Evolutionary conservation across 2,888 invertebrate species (phyloP), one percentile per base, ranked within the genome.

Genomic region (Yponomeuta cagnagella): DNA sequence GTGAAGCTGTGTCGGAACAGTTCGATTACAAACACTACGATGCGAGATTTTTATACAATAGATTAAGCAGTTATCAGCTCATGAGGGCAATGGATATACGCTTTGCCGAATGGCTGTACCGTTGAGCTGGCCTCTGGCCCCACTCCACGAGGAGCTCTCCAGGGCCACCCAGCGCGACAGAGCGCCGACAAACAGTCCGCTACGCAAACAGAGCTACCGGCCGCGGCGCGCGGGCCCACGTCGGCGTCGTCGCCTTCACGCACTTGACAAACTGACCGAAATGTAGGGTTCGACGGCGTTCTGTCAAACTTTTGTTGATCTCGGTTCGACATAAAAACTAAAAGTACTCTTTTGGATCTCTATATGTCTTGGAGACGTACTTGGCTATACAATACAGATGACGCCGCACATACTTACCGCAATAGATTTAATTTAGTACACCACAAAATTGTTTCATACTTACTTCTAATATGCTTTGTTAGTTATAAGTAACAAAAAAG

Each of bases 151-250:
- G 64, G 30, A 70, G 48, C 52, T 31, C 65, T 63, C 48, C n/a
- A 58, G 80, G 77, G 75, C 79, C 80, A 82, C 80, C 82, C 88
- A 82, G 78, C 83, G 80, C 83, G 88, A 82, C 85, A 81, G 83
- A 52, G 69, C 84, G 78, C 79, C 77, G 76, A 72, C 77, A 80
- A 76, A 75, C 74, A 74, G 74, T 74, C 77, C 78, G 78, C 78
- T 74, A 71, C 48, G 71, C 74, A 77, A 77, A 79, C 76, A 77
- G 64, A 15, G 69, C 63, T 37, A 63, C 63, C 69, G 33, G n/a
- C 69, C 37, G 63, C 63, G 43, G 43, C 37, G 23, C 37, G 37
- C 58, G 37, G 23, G 68, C 68, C 23, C 66, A 31, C 31, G 33
- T 5, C 65, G 3, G 33, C 30, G 65, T 9, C 43, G 9, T 9